phyloP scores from a whole-genome alignment of 2,888 invertebrate genomes.

The Nemotelus nigrinus region DNA sequence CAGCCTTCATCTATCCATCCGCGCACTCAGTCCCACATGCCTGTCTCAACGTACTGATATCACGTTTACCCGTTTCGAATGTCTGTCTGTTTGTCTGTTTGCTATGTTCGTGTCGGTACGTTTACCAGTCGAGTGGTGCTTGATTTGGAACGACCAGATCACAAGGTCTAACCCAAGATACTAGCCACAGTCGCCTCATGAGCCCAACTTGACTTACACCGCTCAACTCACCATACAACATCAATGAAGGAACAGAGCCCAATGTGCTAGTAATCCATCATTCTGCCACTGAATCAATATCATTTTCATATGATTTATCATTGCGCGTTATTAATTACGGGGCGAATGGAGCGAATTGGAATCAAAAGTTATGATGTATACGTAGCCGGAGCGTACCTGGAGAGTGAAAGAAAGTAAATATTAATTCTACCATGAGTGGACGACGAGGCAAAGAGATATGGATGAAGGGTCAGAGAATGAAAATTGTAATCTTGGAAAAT shows the following conservation, averaged over 20 bases:
- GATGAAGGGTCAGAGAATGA: no score
- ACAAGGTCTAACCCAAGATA: no score
- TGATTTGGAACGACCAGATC: no score
- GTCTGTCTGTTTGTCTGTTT: background rate
- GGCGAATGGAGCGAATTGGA: background rate
- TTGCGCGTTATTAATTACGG: background rate
- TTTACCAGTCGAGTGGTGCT: no score
- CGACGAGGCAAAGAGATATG: no score
- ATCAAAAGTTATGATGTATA: no score
- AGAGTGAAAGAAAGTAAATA: no score
- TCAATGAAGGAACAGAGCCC: background rate
- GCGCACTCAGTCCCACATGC: background rate
- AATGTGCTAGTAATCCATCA: slow-evolving; percentile 6
- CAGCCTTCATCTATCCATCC: slow-evolving; percentile 18
- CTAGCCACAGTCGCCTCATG: no score
- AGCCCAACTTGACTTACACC: background rate
- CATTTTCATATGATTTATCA: slow-evolving; percentile 17
- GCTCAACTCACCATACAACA: background rate
- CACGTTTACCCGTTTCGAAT: background rate
- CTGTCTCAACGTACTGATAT: background rate
- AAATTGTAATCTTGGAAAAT: no score
- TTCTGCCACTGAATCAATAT: background rate
- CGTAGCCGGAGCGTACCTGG: no score
- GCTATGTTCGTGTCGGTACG: background rate
- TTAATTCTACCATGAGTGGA: no score